Base-by-base conservation (phyloP, 2,113 vertebrate species). In the Mugil cephalus region DNA sequence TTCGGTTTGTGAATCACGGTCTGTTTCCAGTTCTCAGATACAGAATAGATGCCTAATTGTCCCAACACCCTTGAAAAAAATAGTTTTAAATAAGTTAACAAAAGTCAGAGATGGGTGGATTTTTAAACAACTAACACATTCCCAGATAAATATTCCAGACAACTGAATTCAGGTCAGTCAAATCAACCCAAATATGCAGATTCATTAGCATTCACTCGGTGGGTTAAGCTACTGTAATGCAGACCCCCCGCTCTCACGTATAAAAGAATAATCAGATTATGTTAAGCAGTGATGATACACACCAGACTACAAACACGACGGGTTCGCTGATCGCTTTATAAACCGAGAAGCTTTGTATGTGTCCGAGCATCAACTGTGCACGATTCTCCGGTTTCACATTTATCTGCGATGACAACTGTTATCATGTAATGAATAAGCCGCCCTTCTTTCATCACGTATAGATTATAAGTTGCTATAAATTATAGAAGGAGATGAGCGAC, bases 181-280 rank as follows among this genome's bases (percentile, higher is more conserved):
- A 83, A 75, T 83, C 65, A 82, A 77, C 78, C 70, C 74, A 87
- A 83, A 89, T 85, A 87, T 85, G 74, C 68, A 72, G 80, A 80
- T 73, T 86, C 88, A 83, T 73, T 67, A 68, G 77, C 77, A 74
- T 74, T 66, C 73, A 66, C 60, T 66, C 74, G 52, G 39, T 63
- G 53, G 63, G 58, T 11, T 66, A 72, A 75, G 34, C 66, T 65
- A 85, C 74, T 50, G 72, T 74, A 87, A 83, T 77, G 21, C 56
- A 80, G 47, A 4, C 24, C 43, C 79, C 64, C 54, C 38, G 34
- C 38, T 65, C 55, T 63, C 48, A 58, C 59, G 75, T 78, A 80
- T 79, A 75, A 88, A 80, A 72, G 50, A 85, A 83, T 86, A 90
- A 91, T 87, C 63, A 85, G 80, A 79, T 83, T 74, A 88, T 76